A percentile compares a stretch with the other conserved stretches of the same genome.
Conservation (phyloP, 2,888 invertebrate species). For the Torymus aiolomorphi region DNA sequence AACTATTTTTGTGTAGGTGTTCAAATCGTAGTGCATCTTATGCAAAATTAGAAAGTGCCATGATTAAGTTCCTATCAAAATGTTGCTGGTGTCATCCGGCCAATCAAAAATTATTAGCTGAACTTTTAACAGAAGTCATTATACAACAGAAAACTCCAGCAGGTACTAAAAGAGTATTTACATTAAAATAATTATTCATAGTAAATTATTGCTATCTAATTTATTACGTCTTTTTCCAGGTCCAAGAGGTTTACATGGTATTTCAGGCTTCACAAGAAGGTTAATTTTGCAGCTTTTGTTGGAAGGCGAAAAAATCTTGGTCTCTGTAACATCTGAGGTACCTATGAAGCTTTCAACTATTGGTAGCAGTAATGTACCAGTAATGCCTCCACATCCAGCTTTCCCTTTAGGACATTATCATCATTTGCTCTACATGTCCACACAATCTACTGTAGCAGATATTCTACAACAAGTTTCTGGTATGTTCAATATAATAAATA, state of each 20-base stretch:
- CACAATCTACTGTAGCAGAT: slow-evolving; percentile 85
- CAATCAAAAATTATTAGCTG: slow-evolving; percentile 90
- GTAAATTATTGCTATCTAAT: no score
- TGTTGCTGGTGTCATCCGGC: slow-evolving; percentile 89
- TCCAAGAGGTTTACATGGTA: slow-evolving; percentile 78
- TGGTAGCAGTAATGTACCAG: slow-evolving; percentile 66
- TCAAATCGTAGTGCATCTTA: slow-evolving; percentile 70
- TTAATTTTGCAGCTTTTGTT: slow-evolving; percentile 90
- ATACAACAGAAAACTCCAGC: slow-evolving; percentile 78
- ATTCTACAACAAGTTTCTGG: slow-evolving; percentile 81
- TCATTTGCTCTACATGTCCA: slow-evolving; percentile 84
- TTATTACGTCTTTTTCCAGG: slow-evolving; percentile 62
- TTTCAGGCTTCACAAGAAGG: slow-evolving; percentile 92
- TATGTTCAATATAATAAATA: slow-evolving; percentile 54
- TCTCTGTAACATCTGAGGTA: slow-evolving; percentile 80
- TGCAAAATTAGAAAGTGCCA: slow-evolving; percentile 82
- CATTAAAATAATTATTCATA: no score
- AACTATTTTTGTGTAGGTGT: slow-evolving; percentile 58
- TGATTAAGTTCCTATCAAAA: slow-evolving; percentile 88
- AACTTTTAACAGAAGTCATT: slow-evolving; percentile 86
- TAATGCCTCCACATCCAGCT: slow-evolving; percentile 80
- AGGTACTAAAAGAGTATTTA: slow-evolving; percentile 64
- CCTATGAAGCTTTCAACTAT: slow-evolving; percentile 70
- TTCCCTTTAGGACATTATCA: slow-evolving; percentile 85
- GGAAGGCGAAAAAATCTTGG: slow-evolving; percentile 89